Percentiles rank a stretch among this genome's conserved stretches.
Conservation (phyloP, 2,888 invertebrate genomes). For the Cheiracanthium punctorium region DNA sequence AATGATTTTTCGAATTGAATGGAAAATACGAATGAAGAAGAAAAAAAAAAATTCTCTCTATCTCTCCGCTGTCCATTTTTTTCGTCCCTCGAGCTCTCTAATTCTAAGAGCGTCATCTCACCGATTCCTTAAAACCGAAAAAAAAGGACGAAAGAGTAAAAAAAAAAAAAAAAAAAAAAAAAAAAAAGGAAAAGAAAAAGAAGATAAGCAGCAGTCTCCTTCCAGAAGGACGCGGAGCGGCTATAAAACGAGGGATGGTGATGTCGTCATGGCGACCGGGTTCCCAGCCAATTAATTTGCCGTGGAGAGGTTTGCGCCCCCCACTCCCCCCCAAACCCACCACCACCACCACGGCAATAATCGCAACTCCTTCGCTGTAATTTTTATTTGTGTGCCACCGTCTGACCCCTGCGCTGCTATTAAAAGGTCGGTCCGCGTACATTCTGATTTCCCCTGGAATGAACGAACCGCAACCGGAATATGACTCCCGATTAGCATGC, state of each 20-base stretch:
- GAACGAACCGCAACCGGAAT: not conserved
- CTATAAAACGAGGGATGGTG: slow-evolving; percentile 66
- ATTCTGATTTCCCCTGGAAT: not conserved
- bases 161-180: slow-evolving; percentile 14
- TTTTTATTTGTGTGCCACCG: slow-evolving; percentile 68
- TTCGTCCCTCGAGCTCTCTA: slow-evolving; percentile 61
- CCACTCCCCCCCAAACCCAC: too few species aligned
- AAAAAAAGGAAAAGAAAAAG: slow-evolving; percentile 29
- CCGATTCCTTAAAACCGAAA: slow-evolving; percentile 58
- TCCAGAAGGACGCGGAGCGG: slow-evolving; percentile 57
- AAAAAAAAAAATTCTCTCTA: slow-evolving; percentile 21
- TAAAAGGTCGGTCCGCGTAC: slow-evolving; percentile 51
- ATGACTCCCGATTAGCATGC: not conserved
- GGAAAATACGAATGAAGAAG: slow-evolving; percentile 29
- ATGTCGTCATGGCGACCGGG: slow-evolving; percentile 60
- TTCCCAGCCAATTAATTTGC: slow-evolving; percentile 70
- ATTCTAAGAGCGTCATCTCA: slow-evolving; percentile 63
- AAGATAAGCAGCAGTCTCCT: slow-evolving; percentile 61
- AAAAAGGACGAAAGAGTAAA: too few species aligned
- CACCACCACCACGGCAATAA: slow-evolving; percentile 65
- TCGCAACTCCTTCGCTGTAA: slow-evolving; percentile 65
- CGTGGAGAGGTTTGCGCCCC: slow-evolving; percentile 44
- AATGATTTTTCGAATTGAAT: slow-evolving; percentile 63
- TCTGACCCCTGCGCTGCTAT: slow-evolving; percentile 54
- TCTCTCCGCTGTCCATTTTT: slow-evolving; percentile 41